Percentiles rank a stretch among this genome's conserved stretches.
Conservation (phyloP, 2,113 vertebrate genomes). For the Osmerus mordax region DNA sequence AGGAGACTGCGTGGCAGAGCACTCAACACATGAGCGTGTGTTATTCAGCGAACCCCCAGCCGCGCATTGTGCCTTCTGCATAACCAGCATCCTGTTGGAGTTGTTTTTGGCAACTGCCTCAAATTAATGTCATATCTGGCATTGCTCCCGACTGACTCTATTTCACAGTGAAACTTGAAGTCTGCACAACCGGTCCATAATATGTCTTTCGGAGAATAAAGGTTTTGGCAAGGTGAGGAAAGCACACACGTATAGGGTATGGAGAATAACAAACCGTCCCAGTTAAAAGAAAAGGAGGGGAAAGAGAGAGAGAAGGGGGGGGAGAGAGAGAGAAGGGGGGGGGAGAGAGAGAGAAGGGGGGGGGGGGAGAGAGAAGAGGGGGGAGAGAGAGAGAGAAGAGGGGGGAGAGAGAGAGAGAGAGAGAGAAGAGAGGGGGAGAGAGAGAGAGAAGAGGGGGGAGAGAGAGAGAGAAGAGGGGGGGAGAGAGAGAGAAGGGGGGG, state of each 20-base stretch:
- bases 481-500: not conserved
- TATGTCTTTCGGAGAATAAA: conserved; percentile 38
- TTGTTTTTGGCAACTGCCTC: conserved; percentile 54
- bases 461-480: no score
- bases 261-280: conserved; percentile 36
- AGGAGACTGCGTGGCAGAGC: conserved; percentile 16
- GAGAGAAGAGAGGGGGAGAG: not conserved
- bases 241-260: conserved; percentile 26
- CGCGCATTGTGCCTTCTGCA: conserved; percentile 37
- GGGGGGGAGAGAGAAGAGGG: not conserved
- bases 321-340: conserved; percentile 11
- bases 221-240: conserved; percentile 24
- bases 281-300: not conserved
- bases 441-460: no score
- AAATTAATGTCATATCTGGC: conserved; percentile 65
- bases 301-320: conserved; percentile 25
- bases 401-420: not conserved
- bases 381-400: not conserved
- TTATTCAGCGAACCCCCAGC: conserved; percentile 29
- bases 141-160: conserved; percentile 36
- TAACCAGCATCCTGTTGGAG: conserved; percentile 51
- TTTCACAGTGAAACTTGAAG: conserved; percentile 52
- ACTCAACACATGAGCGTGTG: conserved; percentile 10
- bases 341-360: not conserved
- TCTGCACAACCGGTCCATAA: conserved; percentile 20